Conservation (phyloP, 2,888 invertebrate species). For the Chrysolina haemoptera region DNA sequence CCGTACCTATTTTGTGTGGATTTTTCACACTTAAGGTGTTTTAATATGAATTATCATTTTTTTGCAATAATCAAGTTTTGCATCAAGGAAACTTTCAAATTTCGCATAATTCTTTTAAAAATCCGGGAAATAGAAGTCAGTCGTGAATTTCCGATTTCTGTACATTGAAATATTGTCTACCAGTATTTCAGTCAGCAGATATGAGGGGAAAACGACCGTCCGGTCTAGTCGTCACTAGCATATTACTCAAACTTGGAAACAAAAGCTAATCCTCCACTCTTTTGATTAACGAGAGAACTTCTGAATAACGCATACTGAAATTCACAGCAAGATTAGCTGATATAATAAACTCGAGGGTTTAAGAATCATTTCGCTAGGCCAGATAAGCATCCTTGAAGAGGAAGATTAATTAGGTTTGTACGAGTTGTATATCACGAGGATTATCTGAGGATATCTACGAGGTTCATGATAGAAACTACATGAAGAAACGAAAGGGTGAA, state of each 20-base stretch:
- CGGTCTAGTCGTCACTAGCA: background rate
- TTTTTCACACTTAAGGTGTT: too few relatives aligned
- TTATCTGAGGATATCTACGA: background rate
- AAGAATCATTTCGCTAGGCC: constrained; percentile 10
- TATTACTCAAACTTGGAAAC: constrained; percentile 1
- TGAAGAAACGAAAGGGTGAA: background rate
- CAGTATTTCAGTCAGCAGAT: too few relatives aligned
- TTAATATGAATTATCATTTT: too few relatives aligned
- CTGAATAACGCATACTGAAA: background rate
- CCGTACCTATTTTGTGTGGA: too few relatives aligned
- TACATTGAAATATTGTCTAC: too few relatives aligned
- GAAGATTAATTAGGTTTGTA: constrained; percentile 5
- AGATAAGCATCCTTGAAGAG: constrained; percentile 6
- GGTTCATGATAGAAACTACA: background rate
- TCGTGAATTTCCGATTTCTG: too few relatives aligned
- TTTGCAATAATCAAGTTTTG: too few relatives aligned
- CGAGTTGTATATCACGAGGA: background rate
- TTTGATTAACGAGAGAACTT: constrained; percentile 2
- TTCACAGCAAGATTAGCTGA: constrained; percentile 4
- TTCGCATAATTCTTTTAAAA: too few relatives aligned
- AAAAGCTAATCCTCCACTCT: background rate
- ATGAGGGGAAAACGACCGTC: background rate
- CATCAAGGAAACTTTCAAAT: too few relatives aligned
- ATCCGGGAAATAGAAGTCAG: too few relatives aligned
- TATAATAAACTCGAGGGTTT: constrained; percentile 5